These are phyloP conservation scores for Hedychridium roseum DNA, from an alignment of 2,888 invertebrate genomes.

Conservation along the genomic window DNA sequence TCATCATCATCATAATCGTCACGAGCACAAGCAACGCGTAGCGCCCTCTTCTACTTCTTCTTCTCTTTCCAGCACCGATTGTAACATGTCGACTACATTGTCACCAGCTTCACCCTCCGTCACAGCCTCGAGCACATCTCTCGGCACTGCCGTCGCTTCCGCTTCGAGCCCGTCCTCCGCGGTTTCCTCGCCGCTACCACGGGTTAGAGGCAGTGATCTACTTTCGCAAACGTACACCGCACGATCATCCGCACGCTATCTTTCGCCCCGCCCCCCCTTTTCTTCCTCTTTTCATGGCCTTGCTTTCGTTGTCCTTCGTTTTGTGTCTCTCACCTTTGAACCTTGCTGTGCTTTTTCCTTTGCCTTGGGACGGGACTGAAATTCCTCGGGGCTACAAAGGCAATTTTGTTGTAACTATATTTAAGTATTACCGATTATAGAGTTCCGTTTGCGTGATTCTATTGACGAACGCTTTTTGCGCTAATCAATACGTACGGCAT, in stretches of 20 bases:
- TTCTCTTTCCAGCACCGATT: slow-evolving; percentile 60
- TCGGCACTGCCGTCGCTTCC: slow-evolving; percentile 34
- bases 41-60: slow-evolving; percentile 56
- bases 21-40: slow-evolving; percentile 42
- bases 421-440: no score
- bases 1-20: slow-evolving; percentile 37
- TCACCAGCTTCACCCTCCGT: slow-evolving; percentile 48
- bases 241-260: slow-evolving; percentile 29
- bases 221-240: slow-evolving; percentile 45
- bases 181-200: slow-evolving; percentile 52
- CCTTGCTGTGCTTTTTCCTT: background rate
- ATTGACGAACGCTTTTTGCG: no score
- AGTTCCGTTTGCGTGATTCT: no score
- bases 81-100: slow-evolving; percentile 54
- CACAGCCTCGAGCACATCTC: no score
- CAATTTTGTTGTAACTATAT: no score
- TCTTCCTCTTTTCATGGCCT: slow-evolving; percentile 1
- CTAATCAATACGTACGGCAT: no score
- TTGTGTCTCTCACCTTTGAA: background rate
- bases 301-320: background rate
- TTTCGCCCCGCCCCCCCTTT: background rate
- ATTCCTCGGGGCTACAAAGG: no score
- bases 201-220: slow-evolving; percentile 55
- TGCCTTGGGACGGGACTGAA: no score
- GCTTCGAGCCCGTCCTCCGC: slow-evolving; percentile 21